phyloP scores from a whole-genome alignment of 2,797 vertebrate species.

The Acipenser oxyrinchus region DNA sequence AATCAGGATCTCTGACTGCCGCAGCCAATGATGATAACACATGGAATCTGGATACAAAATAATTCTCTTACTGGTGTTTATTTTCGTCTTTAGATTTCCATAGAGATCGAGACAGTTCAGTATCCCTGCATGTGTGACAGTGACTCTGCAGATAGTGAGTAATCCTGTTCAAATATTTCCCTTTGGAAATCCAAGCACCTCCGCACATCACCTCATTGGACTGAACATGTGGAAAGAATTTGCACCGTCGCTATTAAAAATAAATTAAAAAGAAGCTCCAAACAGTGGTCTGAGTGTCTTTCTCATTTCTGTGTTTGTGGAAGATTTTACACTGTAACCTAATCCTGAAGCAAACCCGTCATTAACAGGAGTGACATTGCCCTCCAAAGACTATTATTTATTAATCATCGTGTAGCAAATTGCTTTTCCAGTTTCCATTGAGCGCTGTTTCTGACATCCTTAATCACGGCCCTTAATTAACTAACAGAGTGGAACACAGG shows the following conservation, averaged over 20 bases:
- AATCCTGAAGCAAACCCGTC: background rate
- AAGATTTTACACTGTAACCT: conserved; percentile 11
- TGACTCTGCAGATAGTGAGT: background rate
- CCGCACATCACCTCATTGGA: background rate
- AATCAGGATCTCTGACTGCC: too few relatives aligned
- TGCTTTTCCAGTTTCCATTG: background rate
- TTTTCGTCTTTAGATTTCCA: too few relatives aligned
- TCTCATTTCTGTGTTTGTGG: background rate
- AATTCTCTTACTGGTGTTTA: too few relatives aligned
- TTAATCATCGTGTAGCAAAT: conserved; percentile 1
- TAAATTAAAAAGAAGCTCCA: conserved; percentile 2
- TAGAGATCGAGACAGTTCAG: too few relatives aligned
- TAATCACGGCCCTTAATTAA: background rate
- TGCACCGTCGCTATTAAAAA: background rate
- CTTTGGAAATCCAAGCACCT: background rate
- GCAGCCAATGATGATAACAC: too few relatives aligned
- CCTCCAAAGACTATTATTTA: conserved; percentile 6
- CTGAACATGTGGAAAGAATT: background rate
- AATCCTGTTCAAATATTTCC: background rate
- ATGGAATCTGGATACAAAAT: too few relatives aligned
- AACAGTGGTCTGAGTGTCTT: background rate
- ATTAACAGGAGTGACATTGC: conserved; percentile 1
- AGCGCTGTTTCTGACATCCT: fast-evolving
- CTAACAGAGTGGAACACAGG: conserved; percentile 9
- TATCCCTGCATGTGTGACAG: background rate